Conservation (phyloP, 2,888 invertebrate genomes). For the Furcula furcula region DNA sequence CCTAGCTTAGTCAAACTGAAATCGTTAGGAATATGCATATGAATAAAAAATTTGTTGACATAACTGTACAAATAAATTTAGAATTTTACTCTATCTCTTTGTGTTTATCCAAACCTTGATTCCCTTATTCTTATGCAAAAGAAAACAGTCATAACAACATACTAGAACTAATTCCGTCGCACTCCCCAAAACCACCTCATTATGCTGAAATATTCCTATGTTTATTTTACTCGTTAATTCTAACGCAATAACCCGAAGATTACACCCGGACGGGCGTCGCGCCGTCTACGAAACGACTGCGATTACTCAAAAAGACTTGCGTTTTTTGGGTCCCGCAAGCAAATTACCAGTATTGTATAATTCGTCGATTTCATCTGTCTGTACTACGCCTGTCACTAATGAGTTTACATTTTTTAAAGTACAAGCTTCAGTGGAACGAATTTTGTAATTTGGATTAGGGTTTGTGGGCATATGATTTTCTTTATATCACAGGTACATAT, state of each 20-base stretch:
- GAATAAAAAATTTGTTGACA: too few relatives aligned
- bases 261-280: constrained; percentile 38
- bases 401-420: constrained; percentile 2
- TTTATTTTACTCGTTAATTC: constrained; percentile 57
- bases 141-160: constrained; percentile 13
- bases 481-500: too few relatives aligned
- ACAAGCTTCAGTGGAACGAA: not conserved
- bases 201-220: constrained; percentile 46
- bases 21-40: too few relatives aligned
- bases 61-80: too few relatives aligned
- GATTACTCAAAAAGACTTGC: constrained; percentile 46
- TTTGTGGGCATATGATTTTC: too few relatives aligned
- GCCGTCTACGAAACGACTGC: constrained; percentile 42
- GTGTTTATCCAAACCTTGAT: too few relatives aligned
- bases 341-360: constrained; percentile 30
- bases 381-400: constrained; percentile 4
- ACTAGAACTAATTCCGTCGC: constrained; percentile 32
- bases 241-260: constrained; percentile 55
- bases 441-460: constrained; percentile 5
- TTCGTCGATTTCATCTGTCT: constrained; percentile 23
- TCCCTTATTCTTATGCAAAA: constrained; percentile 19
- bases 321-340: constrained; percentile 32
- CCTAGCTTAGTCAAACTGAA: too few relatives aligned
- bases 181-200: constrained; percentile 35
- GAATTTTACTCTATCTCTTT: too few relatives aligned